Evolutionary conservation across 2,888 invertebrate genomes (phyloP).

Genomic region (Diarsia dahlii): DNA sequence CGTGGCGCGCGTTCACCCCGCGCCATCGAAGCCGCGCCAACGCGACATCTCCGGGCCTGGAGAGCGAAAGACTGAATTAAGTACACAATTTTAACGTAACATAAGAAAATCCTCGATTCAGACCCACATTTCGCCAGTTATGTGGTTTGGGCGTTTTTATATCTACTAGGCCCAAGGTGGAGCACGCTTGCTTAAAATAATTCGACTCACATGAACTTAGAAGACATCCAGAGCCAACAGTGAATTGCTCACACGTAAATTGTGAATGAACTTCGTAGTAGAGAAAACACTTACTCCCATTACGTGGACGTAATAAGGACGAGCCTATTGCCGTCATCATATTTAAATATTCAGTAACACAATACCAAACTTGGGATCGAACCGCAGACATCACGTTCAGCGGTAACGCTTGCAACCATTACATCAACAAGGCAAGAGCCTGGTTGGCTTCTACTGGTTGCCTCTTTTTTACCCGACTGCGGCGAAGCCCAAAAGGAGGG

Average conservation of each 20-base stretch:
- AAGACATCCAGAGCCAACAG: neutral
- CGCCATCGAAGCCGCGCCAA: constrained; percentile 87
- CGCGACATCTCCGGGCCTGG: constrained; percentile 87
- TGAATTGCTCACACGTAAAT: neutral
- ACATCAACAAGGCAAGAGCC: neutral
- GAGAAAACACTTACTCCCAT: neutral
- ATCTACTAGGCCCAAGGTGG: neutral
- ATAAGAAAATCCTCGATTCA: neutral
- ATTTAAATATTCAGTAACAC: neutral
- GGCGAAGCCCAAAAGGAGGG: too few relatives aligned
- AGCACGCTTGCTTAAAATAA: neutral
- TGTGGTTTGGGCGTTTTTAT: neutral
- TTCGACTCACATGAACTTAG: neutral
- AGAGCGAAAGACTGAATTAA: constrained; percentile 1
- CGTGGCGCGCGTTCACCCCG: constrained; percentile 83
- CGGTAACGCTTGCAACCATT: neutral
- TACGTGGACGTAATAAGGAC: neutral
- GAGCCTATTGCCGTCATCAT: neutral
- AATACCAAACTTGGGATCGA: neutral
- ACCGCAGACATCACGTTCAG: neutral
- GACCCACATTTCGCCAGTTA: neutral
- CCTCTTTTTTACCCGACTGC: too few relatives aligned
- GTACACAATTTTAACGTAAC: too few relatives aligned
- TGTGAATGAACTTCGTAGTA: neutral
- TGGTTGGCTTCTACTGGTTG: too few relatives aligned